Percentiles rank a stretch among this genome's conserved stretches.
Evolutionary conservation across 2,888 invertebrate genomes (phyloP).

Genomic region (Drosophila peninsularis): DNA sequence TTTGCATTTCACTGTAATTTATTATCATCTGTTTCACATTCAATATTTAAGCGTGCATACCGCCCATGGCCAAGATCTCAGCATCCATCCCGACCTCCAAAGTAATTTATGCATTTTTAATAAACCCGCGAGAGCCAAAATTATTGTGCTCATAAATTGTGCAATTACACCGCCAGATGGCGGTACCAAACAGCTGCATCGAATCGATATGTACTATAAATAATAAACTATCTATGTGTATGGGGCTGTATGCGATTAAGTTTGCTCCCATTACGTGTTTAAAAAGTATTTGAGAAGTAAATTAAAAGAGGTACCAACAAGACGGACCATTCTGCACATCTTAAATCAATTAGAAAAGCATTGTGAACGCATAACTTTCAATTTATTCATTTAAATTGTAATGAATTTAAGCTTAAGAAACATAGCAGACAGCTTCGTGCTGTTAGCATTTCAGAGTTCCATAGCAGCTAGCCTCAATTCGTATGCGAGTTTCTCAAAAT

Average conservation of each 20-base stretch:
- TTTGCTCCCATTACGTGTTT: background rate
- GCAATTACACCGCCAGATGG: slow-evolving; percentile 26
- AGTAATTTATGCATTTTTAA: slow-evolving; percentile 26
- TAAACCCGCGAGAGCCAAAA: slow-evolving; percentile 20
- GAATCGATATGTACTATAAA: background rate
- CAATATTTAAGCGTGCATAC: slow-evolving; percentile 55
- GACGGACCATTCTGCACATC: background rate
- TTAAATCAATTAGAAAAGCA: background rate
- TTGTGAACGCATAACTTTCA: background rate
- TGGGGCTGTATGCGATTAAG: too few species aligned
- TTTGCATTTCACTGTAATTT: slow-evolving; percentile 36
- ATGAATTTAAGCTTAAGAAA: background rate
- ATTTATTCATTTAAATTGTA: background rate
- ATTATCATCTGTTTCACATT: slow-evolving; percentile 28
- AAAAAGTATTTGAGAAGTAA: too few species aligned
- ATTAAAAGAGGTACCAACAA: too few species aligned
- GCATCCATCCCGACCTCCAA: slow-evolving; percentile 1
- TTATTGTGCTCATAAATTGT: slow-evolving; percentile 39
- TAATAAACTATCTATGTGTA: background rate
- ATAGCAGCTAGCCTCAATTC: background rate
- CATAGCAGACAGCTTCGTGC: background rate
- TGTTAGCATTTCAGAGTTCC: background rate
- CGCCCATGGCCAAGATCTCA: slow-evolving; percentile 25
- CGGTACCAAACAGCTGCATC: background rate
- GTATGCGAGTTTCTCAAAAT: background rate